phyloP scores from a whole-genome alignment of 2,888 invertebrate species.

The Ectropis crepuscularia region DNA sequence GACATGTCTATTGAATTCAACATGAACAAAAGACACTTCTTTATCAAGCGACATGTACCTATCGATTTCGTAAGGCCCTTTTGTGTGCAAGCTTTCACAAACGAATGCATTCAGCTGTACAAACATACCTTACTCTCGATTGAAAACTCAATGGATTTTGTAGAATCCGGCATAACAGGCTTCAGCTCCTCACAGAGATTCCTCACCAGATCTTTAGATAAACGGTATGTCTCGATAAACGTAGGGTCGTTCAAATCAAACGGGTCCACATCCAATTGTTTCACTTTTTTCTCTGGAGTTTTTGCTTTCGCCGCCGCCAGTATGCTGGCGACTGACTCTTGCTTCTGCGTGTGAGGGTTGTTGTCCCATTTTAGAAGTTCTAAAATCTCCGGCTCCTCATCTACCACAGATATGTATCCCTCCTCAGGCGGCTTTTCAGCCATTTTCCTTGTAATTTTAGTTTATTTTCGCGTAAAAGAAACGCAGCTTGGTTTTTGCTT shows the following conservation, averaged over 20 bases:
- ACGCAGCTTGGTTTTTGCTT: conserved; percentile 54
- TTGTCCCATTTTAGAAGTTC: conserved; percentile 79
- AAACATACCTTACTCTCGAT: conserved; percentile 71
- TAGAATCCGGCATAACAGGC: conserved; percentile 76
- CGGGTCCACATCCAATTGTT: conserved; percentile 68
- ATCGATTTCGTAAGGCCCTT: conserved; percentile 6
- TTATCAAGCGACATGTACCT: neutral
- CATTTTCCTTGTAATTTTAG: conserved; percentile 61
- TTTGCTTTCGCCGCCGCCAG: conserved; percentile 58
- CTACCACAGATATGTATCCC: conserved; percentile 77
- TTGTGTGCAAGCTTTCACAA: conserved; percentile 10
- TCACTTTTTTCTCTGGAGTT: conserved; percentile 71
- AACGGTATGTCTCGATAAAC: conserved; percentile 70
- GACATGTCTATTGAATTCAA: neutral
- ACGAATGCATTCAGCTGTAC: neutral
- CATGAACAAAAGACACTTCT: neutral
- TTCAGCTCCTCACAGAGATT: conserved; percentile 69
- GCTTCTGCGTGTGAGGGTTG: conserved; percentile 68
- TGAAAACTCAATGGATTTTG: conserved; percentile 74
- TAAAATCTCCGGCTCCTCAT: conserved; percentile 77
- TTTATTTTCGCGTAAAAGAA: conserved; percentile 62
- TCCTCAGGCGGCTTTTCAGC: conserved; percentile 79
- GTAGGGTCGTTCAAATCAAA: conserved; percentile 70
- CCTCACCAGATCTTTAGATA: conserved; percentile 72
- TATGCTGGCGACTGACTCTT: conserved; percentile 51